A percentile compares a stretch with the other conserved stretches of the same genome.
Conservation (phyloP, 2,113 vertebrate genomes). For the Oryzias melastigma region DNA sequence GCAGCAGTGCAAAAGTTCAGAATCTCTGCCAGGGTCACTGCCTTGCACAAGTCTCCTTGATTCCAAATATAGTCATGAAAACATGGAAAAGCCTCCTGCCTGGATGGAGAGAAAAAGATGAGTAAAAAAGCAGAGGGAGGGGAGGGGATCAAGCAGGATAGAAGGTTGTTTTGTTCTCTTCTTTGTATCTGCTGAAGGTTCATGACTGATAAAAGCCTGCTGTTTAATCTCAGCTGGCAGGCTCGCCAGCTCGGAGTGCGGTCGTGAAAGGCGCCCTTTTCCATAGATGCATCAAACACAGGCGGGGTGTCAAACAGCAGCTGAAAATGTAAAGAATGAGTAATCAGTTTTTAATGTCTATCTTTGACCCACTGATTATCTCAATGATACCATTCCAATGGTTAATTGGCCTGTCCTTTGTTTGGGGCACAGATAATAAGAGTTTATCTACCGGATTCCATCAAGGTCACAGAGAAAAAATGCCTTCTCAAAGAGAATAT, state of each 20-base stretch:
- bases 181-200: constrained; percentile 44
- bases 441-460: constrained; percentile 3
- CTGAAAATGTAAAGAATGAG: neutral
- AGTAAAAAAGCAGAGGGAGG: constrained; percentile 26
- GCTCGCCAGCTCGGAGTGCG: constrained; percentile 24
- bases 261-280: constrained; percentile 9
- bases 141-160: constrained; percentile 61
- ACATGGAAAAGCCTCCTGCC: constrained; percentile 42
- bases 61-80: constrained; percentile 54
- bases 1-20: constrained; percentile 48
- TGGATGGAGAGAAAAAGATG: constrained; percentile 30
- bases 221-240: constrained; percentile 50
- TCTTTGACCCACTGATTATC: too few relatives aligned
- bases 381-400: constrained; percentile 2
- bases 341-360: neutral
- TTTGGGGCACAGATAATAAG: neutral
- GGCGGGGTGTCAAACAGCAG: neutral
- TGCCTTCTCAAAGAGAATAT: neutral
- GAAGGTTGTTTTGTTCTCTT: constrained; percentile 61
- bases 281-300: constrained; percentile 26
- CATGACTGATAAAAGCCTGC: constrained; percentile 29
- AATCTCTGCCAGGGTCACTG: constrained; percentile 42
- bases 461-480: too few relatives aligned
- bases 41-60: constrained; percentile 49
- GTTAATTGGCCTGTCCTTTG: constrained; percentile 29